phyloP scores from a whole-genome alignment of 2,888 invertebrate genomes.

The Perithous albicinctus region DNA sequence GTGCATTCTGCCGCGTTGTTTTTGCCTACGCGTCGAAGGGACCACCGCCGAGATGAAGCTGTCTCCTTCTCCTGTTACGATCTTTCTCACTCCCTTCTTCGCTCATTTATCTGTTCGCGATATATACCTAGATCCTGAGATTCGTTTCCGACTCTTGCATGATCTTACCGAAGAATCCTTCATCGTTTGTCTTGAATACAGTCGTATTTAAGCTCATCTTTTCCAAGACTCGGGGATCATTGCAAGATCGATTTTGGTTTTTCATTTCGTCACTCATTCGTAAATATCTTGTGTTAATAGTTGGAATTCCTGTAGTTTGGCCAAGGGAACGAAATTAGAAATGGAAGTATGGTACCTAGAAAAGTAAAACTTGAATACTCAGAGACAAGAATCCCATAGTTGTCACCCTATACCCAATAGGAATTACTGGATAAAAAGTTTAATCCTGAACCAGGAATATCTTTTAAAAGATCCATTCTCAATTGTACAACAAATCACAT shows the following conservation, averaged over 20 bases:
- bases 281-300: too few species aligned
- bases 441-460: too few species aligned
- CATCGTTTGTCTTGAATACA: not conserved
- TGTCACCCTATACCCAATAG: not conserved
- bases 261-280: too few species aligned
- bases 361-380: not conserved
- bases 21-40: constrained; percentile 74
- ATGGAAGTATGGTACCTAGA: not conserved
- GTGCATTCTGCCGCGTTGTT: constrained; percentile 73
- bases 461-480: not conserved
- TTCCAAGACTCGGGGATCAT: not conserved
- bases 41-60: constrained; percentile 83
- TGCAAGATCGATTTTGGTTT: not conserved
- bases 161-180: constrained; percentile 3
- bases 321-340: not conserved
- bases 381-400: too few species aligned
- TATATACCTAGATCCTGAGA: constrained; percentile 16
- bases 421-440: not conserved
- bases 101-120: constrained; percentile 28
- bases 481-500: too few species aligned
- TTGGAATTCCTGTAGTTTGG: not conserved
- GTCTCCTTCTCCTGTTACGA: constrained; percentile 70
- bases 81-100: constrained; percentile 31
- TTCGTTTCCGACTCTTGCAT: constrained; percentile 23
- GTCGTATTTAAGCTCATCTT: not conserved